Evolutionary conservation across 2,888 invertebrate genomes (phyloP), one percentile per base, ranked within the genome.

Genomic region (Pimpla rufipes): DNA sequence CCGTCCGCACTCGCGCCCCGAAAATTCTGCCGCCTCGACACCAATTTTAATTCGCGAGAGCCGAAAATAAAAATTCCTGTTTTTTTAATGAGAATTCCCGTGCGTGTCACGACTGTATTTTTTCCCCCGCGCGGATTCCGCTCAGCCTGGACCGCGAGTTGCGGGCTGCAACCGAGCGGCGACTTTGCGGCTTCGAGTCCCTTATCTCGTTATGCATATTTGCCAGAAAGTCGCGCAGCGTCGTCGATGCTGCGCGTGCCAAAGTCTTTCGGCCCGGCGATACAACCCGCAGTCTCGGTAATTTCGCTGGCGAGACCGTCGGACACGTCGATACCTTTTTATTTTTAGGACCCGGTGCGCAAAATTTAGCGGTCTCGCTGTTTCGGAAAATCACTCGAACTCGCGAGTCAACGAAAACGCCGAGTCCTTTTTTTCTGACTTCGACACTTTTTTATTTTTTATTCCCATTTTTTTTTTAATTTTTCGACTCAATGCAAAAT

Each of bases 171-270:
- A 23, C 29, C n/a, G 52, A 73, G 67, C 21, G 47, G 70, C 16
- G 23, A 35, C 62, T 71, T 75, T 42, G 37, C 29, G n/a, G 10
- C 50, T 45, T 73, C 40, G 47, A 35, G 18, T 42, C 45, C n/a
- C n/a, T 73, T 74, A 78, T 82, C 78, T 62, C 16, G 57, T 50
- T 64, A 47, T 64, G 78, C 40, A 47, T 47, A 52, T 83, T 83
- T 21, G 35, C 50, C 29, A 35, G 23, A 75, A 29, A 29, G 57
- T 75, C 50, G 29, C 66, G 70, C 79, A 75, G 79, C 70, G 70
- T 68, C 47, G 18, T 21, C 35, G n/a, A 57, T 35, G 67, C 42
- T n/a, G 55, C 55, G n/a, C 70, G 82, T 75, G 82, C 82, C 74
- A 78, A 70, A 82, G 45, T 50, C 5, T 42, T 74, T 75, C 62